These are phyloP conservation scores for Xanthia icteritia DNA, from an alignment of 2,888 invertebrate species.

Conservation along the genomic window DNA sequence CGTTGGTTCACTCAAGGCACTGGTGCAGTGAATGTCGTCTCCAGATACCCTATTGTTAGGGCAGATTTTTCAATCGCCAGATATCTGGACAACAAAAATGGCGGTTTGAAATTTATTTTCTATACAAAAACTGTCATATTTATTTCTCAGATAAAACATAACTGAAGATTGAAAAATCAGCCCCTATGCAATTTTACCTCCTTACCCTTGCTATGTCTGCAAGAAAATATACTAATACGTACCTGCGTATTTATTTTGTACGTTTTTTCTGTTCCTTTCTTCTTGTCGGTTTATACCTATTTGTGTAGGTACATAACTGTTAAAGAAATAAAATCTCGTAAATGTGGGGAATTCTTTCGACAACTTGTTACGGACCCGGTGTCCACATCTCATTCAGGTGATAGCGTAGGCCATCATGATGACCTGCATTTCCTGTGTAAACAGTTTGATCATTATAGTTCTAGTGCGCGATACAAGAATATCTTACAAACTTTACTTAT, in stretches of 20 bases:
- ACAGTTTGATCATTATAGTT: conserved; percentile 6
- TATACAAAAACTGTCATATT: background rate
- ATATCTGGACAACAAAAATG: background rate
- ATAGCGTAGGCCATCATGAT: conserved; percentile 3
- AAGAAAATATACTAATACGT: no score
- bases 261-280: background rate
- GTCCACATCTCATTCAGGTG: background rate
- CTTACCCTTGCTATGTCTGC: no score
- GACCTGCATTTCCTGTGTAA: conserved; percentile 13
- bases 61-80: background rate
- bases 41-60: background rate
- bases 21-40: background rate
- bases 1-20: background rate
- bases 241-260: no score
- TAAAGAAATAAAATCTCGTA: no score
- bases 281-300: background rate
- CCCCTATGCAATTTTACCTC: no score
- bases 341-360: background rate
- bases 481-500: background rate
- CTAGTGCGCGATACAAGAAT: background rate
- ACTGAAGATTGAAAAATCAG: no score
- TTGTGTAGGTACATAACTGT: no score
- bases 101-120: background rate
- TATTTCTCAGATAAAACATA: no score
- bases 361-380: background rate